phyloP scores from a whole-genome alignment of 2,888 invertebrate species.

The Spodoptera exigua region DNA sequence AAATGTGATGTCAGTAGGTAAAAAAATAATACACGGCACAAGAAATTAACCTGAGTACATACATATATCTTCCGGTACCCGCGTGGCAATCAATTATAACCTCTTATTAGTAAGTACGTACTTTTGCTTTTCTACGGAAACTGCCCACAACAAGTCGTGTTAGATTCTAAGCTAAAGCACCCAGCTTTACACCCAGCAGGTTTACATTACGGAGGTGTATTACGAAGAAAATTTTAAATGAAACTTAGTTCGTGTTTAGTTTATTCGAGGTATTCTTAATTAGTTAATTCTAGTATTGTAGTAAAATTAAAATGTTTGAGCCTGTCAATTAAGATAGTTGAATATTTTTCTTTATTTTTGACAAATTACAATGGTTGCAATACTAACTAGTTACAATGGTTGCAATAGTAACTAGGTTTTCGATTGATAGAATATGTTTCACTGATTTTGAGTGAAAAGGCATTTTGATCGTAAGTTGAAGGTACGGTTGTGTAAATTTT shows the following conservation, averaged over 20 bases:
- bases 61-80: slow-evolving; percentile 25
- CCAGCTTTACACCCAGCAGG: no score
- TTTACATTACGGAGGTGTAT: no score
- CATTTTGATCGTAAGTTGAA: slow-evolving; percentile 41
- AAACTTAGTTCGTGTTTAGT: no score
- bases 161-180: slow-evolving; percentile 20
- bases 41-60: slow-evolving; percentile 8
- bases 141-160: slow-evolving; percentile 39
- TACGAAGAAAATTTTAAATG: no score
- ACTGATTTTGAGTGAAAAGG: neutral
- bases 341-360: no score
- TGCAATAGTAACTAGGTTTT: slow-evolving; percentile 23
- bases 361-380: no score
- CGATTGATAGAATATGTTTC: neutral
- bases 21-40: no score
- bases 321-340: no score
- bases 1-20: no score
- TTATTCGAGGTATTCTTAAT: no score
- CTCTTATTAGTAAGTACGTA: slow-evolving; percentile 53
- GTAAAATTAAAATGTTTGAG: no score
- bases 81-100: slow-evolving; percentile 40
- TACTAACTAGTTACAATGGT: neutral
- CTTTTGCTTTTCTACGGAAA: slow-evolving; percentile 74
- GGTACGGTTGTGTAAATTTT: slow-evolving; percentile 43
- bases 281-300: no score